Base-by-base conservation (phyloP, 1,140 invertebrate genomes). In the Achroia grisella region DNA sequence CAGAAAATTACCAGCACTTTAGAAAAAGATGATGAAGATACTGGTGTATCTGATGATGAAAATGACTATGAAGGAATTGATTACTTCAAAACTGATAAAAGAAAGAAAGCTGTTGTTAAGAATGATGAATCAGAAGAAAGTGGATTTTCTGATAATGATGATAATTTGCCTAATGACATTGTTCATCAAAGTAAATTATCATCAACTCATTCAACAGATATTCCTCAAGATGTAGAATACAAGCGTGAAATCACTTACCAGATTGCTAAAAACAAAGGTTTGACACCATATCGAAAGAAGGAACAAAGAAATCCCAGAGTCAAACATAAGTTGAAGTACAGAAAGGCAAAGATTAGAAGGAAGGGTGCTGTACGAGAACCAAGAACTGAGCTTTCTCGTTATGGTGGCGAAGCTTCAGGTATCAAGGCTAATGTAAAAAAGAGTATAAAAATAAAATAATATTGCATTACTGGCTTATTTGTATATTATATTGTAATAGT, bases 231-330 rank as follows among this genome's bases (percentile, higher is more conserved):
- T 32, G 56, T 73, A 14, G 72, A 59, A 35, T 90, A 86, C 27
- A 97, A 95, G 68, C 88, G 97, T 64, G 89, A 90, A 39, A 97
- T 98, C 56, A 97, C 93, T 10, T 96, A 96, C 75, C 89, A 97
- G 89, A 98, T 98, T 65, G 91, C 93, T 6, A 98, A 98, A 80
- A 99, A 99, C 68, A 98, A 97, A 86, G 97, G 97, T 30, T 87
- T 98, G 1, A 97, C 93, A 30, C 94, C 96, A 8, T 88, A 92
- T 54, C 90, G 95, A 46, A 97, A 95, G 71, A 98, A 97, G 72
- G 95, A 97, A 71, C 89, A 92, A 58, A 89, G 95, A 54, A 98
- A 98, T 90, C 97, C 97, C 0, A 88, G 97, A 66, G 96, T 99
- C 0, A 97, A 97, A 74, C 93, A 98, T 78, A 93, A 93, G 58